A percentile compares a stretch with the other conserved stretches of the same genome.
phyloP scores from a whole-genome alignment of 2,888 invertebrate genomes.

The Andrena praecox region DNA sequence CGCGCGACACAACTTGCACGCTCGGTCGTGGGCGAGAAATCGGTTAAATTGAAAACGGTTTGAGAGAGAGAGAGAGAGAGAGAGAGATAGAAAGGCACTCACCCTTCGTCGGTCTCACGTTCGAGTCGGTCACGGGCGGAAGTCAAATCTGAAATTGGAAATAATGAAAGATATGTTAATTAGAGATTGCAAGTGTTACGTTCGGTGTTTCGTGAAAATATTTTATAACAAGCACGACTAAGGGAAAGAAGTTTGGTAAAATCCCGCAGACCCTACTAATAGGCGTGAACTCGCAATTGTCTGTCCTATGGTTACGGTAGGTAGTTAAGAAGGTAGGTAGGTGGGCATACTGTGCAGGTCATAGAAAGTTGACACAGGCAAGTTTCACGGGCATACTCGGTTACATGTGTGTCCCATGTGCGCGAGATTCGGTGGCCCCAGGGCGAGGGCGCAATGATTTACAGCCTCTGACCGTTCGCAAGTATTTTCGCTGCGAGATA shows the following conservation, averaged over 20 bases:
- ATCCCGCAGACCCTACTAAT: too few species aligned
- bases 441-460: not conserved
- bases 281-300: too few species aligned
- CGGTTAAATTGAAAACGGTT: not conserved
- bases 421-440: not conserved
- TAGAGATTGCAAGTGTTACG: not conserved
- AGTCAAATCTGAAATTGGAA: conserved; percentile 20
- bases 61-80: not conserved
- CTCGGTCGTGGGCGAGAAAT: not conserved
- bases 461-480: not conserved
- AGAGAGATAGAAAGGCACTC: not conserved
- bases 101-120: conserved; percentile 3
- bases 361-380: not conserved
- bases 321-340: not conserved
- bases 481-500: not conserved
- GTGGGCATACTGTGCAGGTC: not conserved
- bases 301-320: not conserved
- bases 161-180: not conserved
- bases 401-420: conserved; percentile 19
- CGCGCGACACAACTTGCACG: conserved; percentile 4
- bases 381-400: not conserved
- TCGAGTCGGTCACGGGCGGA: not conserved
- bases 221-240: too few species aligned
- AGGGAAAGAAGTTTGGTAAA: too few species aligned
- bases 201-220: not conserved